Conservation (phyloP, 2,113 vertebrate genomes). For the Mesoclemmys tuberculata region DNA sequence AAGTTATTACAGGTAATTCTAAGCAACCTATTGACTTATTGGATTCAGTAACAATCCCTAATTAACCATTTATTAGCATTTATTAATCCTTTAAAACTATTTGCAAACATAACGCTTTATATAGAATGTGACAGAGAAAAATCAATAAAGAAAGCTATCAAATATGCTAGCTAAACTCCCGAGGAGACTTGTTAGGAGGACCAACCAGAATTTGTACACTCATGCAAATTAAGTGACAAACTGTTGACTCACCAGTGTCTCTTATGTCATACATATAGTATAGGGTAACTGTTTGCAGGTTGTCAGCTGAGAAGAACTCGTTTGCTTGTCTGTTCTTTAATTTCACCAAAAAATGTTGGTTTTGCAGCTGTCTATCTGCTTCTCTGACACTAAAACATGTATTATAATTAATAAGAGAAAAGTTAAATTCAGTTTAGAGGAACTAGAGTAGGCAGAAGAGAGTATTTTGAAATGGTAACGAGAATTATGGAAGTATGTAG, state of each 20-base stretch:
- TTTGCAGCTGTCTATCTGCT: slow-evolving; percentile 57
- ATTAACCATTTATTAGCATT: background rate
- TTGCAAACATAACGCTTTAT: background rate
- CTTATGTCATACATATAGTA: slow-evolving; percentile 61
- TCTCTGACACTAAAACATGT: background rate
- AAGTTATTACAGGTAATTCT: background rate
- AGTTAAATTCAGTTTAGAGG: background rate
- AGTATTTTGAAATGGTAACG: background rate
- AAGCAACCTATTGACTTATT: slow-evolving; percentile 32
- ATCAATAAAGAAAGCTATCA: slow-evolving; percentile 12
- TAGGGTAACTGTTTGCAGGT: slow-evolving; percentile 36
- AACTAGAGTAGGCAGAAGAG: background rate
- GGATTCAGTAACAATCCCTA: background rate
- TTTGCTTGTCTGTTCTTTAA: slow-evolving; percentile 55
- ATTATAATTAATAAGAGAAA: slow-evolving; percentile 28
- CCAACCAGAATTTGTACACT: slow-evolving; percentile 42
- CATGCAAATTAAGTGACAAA: slow-evolving; percentile 63
- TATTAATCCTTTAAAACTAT: background rate
- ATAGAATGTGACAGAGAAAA: background rate
- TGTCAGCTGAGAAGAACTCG: slow-evolving; percentile 62
- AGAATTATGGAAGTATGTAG: background rate
- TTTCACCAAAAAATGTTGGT: slow-evolving; percentile 39
- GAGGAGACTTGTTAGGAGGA: background rate
- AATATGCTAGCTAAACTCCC: slow-evolving; percentile 30
- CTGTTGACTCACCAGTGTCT: slow-evolving; percentile 63